A percentile compares a stretch with the other conserved stretches of the same genome.
These are phyloP conservation scores for Bolborhynchus lineola DNA, from an alignment of 2,113 vertebrate genomes.

Conservation along the genomic window DNA sequence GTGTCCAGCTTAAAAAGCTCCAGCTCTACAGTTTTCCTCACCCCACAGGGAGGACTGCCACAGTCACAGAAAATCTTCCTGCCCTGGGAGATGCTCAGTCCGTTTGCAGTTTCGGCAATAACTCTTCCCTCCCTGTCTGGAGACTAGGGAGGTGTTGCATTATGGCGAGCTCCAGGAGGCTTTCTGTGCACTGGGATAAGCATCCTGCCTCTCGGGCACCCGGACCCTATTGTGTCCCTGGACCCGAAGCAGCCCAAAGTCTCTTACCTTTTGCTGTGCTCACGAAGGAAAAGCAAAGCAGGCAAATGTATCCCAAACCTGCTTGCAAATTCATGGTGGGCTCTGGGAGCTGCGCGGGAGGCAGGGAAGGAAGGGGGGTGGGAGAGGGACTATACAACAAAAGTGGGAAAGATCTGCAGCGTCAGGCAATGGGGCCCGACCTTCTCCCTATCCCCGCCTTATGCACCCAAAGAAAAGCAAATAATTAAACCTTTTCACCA, in stretches of 20 bases:
- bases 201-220: background rate
- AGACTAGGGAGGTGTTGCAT: background rate
- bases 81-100: background rate
- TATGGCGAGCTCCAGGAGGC: accelerated
- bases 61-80: accelerated
- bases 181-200: background rate
- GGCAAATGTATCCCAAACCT: background rate
- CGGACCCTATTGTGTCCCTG: accelerated
- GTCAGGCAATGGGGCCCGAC: background rate
- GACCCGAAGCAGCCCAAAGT: background rate
- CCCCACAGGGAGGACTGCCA: background rate
- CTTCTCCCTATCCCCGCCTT: background rate
- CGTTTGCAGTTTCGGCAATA: background rate
- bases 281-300: slow-evolving; percentile 15
- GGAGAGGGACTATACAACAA: background rate
- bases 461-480: background rate
- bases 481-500: slow-evolving; percentile 52
- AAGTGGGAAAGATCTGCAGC: background rate
- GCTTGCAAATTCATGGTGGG: background rate
- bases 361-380: background rate
- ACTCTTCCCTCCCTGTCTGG: background rate
- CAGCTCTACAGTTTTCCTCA: background rate
- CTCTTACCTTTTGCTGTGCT: slow-evolving; percentile 47
- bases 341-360: background rate
- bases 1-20: background rate